Percentiles rank a stretch among this genome's conserved stretches.
Evolutionary conservation across 2,113 vertebrate genomes (phyloP).

Genomic region (Cebidichthys violaceus): DNA sequence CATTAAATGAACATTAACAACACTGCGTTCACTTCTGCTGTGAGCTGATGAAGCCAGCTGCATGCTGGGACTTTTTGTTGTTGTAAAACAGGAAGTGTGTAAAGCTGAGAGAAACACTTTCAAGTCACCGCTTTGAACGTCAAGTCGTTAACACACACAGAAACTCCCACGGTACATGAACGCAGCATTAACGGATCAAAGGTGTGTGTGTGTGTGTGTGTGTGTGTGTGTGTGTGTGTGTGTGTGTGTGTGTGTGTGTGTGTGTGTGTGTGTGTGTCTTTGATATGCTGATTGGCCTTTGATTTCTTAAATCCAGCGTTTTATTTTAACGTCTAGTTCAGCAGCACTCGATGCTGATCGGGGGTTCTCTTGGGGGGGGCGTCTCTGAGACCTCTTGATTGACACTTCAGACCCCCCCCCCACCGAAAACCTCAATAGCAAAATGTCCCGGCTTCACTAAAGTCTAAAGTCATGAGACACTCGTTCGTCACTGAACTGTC

Average conservation of each 20-base stretch:
- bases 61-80: background rate
- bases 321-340: background rate
- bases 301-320: slow-evolving; percentile 1
- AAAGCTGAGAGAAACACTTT: slow-evolving; percentile 25
- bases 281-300: slow-evolving; percentile 5
- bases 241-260: slow-evolving; percentile 1
- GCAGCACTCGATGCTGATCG: too few relatives aligned
- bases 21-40: background rate
- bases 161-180: slow-evolving; percentile 3
- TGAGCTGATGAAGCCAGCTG: background rate
- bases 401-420: background rate
- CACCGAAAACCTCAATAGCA: background rate
- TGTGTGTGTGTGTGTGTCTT: slow-evolving; percentile 1
- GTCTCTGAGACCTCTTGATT: background rate
- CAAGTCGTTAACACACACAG: background rate
- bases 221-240: background rate
- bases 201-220: background rate
- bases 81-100: slow-evolving; percentile 13
- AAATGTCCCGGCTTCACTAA: too few relatives aligned
- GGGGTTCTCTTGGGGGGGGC: background rate
- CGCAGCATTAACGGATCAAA: slow-evolving; percentile 44
- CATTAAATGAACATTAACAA: too few relatives aligned
- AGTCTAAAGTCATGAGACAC: too few relatives aligned
- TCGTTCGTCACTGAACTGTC: too few relatives aligned
- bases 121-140: slow-evolving; percentile 5